These are phyloP conservation scores for Sinhomidia bicolor DNA, from an alignment of 2,888 invertebrate species.

Conservation along the genomic window DNA sequence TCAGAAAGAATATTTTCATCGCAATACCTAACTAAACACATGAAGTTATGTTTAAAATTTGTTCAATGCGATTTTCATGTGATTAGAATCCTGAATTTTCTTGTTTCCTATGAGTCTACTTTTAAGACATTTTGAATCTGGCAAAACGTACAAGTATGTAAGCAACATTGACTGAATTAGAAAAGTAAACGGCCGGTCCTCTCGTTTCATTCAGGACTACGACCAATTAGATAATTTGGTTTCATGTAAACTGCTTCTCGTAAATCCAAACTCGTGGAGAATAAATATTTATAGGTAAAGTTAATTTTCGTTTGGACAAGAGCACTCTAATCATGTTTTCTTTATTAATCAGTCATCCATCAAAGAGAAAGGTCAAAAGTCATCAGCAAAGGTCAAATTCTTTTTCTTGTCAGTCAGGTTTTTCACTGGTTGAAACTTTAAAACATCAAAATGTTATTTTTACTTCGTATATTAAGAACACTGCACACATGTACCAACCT, in stretches of 20 bases:
- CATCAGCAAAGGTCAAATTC: constrained; percentile 44
- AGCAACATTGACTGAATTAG: too few relatives aligned
- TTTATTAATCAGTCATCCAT: background rate
- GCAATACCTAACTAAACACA: constrained; percentile 43
- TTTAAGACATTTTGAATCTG: background rate
- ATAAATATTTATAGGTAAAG: too few relatives aligned
- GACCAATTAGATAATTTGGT: too few relatives aligned
- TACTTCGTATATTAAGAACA: too few relatives aligned
- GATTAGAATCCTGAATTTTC: background rate
- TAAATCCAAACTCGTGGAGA: too few relatives aligned
- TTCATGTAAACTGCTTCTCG: too few relatives aligned
- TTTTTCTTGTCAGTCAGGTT: background rate
- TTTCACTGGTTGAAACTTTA: too few relatives aligned
- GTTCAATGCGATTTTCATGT: background rate
- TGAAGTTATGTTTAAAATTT: background rate
- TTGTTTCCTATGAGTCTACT: background rate
- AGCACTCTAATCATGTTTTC: background rate
- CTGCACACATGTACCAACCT: constrained; percentile 3
- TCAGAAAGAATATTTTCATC: background rate
- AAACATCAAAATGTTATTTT: too few relatives aligned
- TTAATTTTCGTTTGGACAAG: background rate
- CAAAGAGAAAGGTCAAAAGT: constrained; percentile 27
- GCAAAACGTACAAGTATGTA: too few relatives aligned
- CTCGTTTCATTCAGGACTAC: background rate
- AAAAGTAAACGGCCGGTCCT: background rate